Conservation (phyloP, 2,888 invertebrate genomes). For the Idaea dimidiata region DNA sequence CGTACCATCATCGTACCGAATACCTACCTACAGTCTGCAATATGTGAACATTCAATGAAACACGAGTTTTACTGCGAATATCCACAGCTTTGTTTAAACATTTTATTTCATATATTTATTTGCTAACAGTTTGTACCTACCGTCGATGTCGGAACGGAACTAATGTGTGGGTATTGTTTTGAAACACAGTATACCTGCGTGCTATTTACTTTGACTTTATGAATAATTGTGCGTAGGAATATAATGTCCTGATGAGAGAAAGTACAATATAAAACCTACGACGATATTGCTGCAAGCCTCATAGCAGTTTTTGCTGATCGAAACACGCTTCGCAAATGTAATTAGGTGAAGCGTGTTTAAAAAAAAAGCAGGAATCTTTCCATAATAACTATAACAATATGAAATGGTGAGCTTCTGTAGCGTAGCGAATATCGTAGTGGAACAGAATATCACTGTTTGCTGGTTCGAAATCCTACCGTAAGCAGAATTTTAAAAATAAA, state of each 20-base stretch:
- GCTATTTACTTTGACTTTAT: not conserved
- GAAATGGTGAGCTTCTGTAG: too few relatives aligned
- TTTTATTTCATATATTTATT: not conserved
- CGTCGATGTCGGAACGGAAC: not conserved
- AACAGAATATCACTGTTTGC: too few relatives aligned
- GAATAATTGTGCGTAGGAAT: not conserved
- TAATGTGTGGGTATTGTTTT: not conserved
- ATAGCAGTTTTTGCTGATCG: too few relatives aligned
- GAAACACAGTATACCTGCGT: not conserved
- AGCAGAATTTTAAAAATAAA: not conserved
- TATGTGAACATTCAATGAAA: not conserved
- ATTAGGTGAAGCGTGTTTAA: too few relatives aligned
- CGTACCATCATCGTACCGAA: conserved; percentile 29
- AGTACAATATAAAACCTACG: too few relatives aligned
- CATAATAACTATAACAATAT: too few relatives aligned
- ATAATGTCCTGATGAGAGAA: too few relatives aligned
- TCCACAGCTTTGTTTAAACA: not conserved
- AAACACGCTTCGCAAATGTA: too few relatives aligned
- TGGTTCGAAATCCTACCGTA: not conserved
- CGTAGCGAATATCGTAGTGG: too few relatives aligned
- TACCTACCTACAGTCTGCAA: conserved; percentile 23
- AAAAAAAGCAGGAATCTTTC: too few relatives aligned
- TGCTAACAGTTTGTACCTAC: not conserved
- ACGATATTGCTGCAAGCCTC: too few relatives aligned
- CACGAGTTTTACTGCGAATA: not conserved